Percentiles rank a stretch among this genome's conserved stretches.
These are phyloP conservation scores for Diabrotica virgifera DNA, from an alignment of 1,140 invertebrate genomes.

Conservation along the genomic window DNA sequence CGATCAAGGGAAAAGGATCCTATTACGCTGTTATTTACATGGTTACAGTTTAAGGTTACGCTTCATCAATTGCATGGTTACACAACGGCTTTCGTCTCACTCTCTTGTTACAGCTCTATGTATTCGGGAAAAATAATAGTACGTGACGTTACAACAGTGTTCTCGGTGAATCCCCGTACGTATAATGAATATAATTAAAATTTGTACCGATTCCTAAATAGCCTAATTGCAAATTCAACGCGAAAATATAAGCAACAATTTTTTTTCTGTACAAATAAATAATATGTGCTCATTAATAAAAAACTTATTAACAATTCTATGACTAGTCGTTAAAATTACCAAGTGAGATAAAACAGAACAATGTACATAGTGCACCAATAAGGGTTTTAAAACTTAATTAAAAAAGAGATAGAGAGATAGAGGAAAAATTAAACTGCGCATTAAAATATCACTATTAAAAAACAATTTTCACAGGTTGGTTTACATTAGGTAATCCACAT, in stretches of 20 bases:
- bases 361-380: slow-evolving; percentile 14
- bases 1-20: too few relatives aligned
- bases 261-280: slow-evolving; percentile 39
- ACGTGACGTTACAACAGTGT: not conserved
- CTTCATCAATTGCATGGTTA: too few relatives aligned
- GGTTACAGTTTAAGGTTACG: too few relatives aligned
- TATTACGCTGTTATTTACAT: too few relatives aligned
- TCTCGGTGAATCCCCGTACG: not conserved
- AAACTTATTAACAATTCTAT: slow-evolving; percentile 37
- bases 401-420: not conserved
- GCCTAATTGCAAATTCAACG: slow-evolving; percentile 6
- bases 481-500: slow-evolving; percentile 21
- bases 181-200: slow-evolving; percentile 9
- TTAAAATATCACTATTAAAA: slow-evolving; percentile 1
- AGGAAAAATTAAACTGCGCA: too few relatives aligned
- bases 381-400: slow-evolving; percentile 1
- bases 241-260: slow-evolving; percentile 29
- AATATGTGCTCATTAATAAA: slow-evolving; percentile 22
- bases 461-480: not conserved
- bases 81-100: too few relatives aligned
- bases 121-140: slow-evolving; percentile 12
- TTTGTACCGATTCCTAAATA: slow-evolving; percentile 15
- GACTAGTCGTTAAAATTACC: slow-evolving; percentile 32
- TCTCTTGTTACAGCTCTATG: too few relatives aligned
- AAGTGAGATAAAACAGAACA: slow-evolving; percentile 23